Percentiles rank a stretch among this genome's conserved stretches.
phyloP scores from a whole-genome alignment of 2,888 invertebrate species.

The Gymnoscelis rufifasciata region DNA sequence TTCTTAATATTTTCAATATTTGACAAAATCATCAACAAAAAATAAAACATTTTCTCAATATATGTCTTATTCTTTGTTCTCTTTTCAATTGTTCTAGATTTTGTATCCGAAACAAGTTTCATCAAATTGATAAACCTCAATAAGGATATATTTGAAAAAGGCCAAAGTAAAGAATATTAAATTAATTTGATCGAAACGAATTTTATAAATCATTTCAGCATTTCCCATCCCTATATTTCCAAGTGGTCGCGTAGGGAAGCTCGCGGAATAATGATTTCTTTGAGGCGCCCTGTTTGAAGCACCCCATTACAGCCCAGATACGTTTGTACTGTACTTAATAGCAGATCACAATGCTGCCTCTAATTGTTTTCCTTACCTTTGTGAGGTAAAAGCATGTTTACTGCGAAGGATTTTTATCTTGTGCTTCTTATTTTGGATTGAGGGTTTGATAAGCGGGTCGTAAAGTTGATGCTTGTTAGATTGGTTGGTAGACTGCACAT shows the following conservation, averaged over 20 bases:
- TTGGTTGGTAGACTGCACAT: no score
- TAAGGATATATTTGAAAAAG: no score
- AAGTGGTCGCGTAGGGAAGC: conserved; percentile 75
- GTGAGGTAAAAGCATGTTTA: conserved; percentile 46
- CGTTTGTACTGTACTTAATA: conserved; percentile 73
- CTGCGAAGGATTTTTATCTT: conserved; percentile 19
- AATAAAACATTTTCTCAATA: background rate
- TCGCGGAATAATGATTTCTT: conserved; percentile 78
- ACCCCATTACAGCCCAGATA: conserved; percentile 70
- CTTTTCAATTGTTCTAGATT: no score
- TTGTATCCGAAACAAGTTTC: no score
- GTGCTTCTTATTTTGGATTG: conserved; percentile 2
- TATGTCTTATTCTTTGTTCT: no score
- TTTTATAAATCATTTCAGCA: no score
- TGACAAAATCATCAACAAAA: background rate
- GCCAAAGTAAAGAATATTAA: no score
- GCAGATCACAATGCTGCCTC: conserved; percentile 62
- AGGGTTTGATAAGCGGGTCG: no score
- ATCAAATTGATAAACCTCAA: no score
- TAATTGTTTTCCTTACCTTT: conserved; percentile 76
- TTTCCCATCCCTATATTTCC: conserved; percentile 48
- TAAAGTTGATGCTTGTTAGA: no score
- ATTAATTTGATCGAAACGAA: no score
- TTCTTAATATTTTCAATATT: no score
- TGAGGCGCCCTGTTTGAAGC: conserved; percentile 72